Base-by-base conservation (phyloP, 2,888 invertebrate genomes). In the Cryptocephalus primarius region DNA sequence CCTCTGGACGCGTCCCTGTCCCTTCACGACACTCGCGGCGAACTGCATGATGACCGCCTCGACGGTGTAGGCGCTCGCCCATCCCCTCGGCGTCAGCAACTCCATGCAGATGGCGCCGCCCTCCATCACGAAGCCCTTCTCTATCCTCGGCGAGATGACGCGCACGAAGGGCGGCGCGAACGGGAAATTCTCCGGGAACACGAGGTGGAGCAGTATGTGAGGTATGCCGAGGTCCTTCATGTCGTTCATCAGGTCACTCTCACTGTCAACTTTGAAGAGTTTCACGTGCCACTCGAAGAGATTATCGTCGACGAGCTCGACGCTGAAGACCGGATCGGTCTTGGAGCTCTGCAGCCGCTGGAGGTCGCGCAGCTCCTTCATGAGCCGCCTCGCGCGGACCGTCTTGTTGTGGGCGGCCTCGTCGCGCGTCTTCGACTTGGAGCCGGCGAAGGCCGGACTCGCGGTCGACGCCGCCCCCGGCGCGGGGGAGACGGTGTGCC, bases 61-160 rank as follows among this genome's bases (percentile, higher is more conserved):
- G 12, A 90, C 84, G 1, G 88, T 88, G 65, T 88, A 88, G 43
- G 88, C 88, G 55, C 86, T 87, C 47, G 89, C 88, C 89, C 89
- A 90, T 54, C 89, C 89, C 44, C 87, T 75, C 0, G 89, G 89
- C 12, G 89, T 90, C 47, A 90, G 72, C 49, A 90, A 72, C 66
- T 90, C 89, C 88, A 90, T 89, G 64, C 88, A 88, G 62, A 90
- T 90, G 40, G 89, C 89, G 36, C 89, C 88, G 47, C 88, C 88
- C 71, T 89, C 88, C 89, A 90, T 89, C 22, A 90, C 89, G 65
- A 88, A 90, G 36, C 88, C 89, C 58, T 78, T 79, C 57, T 80
- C 79, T 54, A 80, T 77, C 48, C 77, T 69, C 1, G 80, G 80
- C 11, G 79, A 74, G 39, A 80, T 76, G 8, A 80, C 79, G 43